Base-by-base conservation (phyloP, 1,140 invertebrate species). In the Drosophila arawakana region DNA sequence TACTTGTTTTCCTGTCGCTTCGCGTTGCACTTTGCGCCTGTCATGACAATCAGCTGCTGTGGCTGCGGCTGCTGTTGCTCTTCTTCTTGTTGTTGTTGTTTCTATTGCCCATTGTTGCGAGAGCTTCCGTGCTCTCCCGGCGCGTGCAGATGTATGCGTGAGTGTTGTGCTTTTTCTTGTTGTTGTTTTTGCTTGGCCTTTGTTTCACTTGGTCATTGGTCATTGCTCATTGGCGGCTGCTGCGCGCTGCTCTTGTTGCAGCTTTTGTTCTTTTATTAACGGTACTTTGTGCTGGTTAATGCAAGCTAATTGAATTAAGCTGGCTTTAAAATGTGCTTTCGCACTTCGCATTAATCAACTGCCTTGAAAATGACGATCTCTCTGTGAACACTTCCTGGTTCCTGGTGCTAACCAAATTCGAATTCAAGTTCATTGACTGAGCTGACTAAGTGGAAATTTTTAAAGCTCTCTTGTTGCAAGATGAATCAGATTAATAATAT, bases 201-300 rank as follows among this genome's bases (percentile, higher is more conserved):
- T 85, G 81, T 85, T 85, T 68, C 82, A 82, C 55, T 61, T 78
- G 60, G 50, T 43, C 57, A 76, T 61, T 78, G 60, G 50, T 43
- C 57, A 76, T 49, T 60, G 59, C 63, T 70, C 49, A 72, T 69
- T 47, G 74, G 47, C 54, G 58, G 66, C 39, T 37, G 73, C n/a
- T 61, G 73, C n/a, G 57, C 25, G 70, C 11, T 44, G 37, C 18
- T 63, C 59, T 73, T 77, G 66, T 69, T 69, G 65, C 47, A 69
- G 76, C 80, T 84, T 57, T 78, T 84, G 76, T 83, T 88, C 78
- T 77, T 80, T 88, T 74, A 83, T 88, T 88, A 80, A 80, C 82
- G 79, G 76, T 59, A 50, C 43, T 46, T n/a, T 5, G 3, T 13
- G 18, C 21, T 54, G 37, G 35, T 57, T 55, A 65, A 59, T 72